These are phyloP conservation scores for Calonectris borealis DNA, from an alignment of 2,113 vertebrate species.

Conservation along the genomic window DNA sequence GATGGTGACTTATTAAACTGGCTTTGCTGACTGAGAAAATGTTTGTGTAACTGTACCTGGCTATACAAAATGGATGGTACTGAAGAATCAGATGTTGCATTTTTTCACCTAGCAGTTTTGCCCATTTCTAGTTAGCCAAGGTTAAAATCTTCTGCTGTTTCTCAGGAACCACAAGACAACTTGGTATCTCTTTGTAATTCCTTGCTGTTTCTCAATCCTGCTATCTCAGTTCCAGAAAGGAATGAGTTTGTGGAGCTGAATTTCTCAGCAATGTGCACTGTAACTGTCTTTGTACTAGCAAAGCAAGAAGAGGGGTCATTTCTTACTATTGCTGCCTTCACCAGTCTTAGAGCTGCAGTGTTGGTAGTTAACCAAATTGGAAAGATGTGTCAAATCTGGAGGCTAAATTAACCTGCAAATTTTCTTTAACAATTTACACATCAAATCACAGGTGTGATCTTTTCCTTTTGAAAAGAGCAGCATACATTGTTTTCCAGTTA, in stretches of 20 bases:
- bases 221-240: neutral
- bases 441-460: neutral
- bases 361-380: neutral
- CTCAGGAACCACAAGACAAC: neutral
- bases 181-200: neutral
- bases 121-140: neutral
- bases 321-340: neutral
- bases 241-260: neutral
- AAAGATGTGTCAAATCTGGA: neutral
- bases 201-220: neutral
- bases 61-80: neutral
- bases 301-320: neutral
- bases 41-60: neutral
- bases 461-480: neutral
- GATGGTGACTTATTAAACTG: neutral
- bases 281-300: neutral
- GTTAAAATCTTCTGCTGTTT: neutral
- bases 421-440: neutral
- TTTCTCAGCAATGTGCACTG: neutral
- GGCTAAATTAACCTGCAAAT: neutral
- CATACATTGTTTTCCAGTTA: neutral
- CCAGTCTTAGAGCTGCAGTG: neutral
- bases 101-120: neutral
- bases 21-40: neutral
- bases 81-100: neutral